Conservation (phyloP, 2,113 vertebrate species). For the Gorsachius goisagi region DNA sequence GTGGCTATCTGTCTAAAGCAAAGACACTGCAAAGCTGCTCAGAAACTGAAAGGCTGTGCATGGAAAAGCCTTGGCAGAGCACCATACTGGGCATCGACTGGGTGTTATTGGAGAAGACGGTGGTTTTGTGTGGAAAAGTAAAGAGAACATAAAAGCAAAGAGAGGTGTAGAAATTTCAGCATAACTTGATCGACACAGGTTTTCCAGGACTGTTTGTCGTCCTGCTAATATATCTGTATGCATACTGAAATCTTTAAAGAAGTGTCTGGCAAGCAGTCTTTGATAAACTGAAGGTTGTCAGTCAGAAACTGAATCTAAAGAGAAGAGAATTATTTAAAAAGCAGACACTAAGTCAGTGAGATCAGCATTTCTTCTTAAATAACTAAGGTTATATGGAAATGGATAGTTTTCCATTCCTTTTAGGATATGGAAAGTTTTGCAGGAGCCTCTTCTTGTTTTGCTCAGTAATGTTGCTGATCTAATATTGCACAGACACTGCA, state of each 20-base stretch:
- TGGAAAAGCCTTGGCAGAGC: background rate
- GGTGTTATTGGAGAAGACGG: background rate
- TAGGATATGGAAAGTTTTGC: background rate
- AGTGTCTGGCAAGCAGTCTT: background rate
- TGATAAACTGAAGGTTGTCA: background rate
- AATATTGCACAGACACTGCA: background rate
- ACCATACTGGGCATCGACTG: background rate
- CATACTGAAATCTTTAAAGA: background rate
- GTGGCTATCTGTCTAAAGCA: background rate
- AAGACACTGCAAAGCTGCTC: background rate
- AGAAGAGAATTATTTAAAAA: background rate
- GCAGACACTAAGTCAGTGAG: background rate
- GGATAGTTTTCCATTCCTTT: background rate
- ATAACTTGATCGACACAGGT: background rate
- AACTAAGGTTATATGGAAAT: background rate
- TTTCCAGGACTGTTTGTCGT: background rate
- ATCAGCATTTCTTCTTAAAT: background rate
- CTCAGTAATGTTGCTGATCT: background rate
- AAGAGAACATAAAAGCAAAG: background rate
- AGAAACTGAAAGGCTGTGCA: background rate
- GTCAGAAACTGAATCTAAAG: background rate
- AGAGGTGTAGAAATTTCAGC: background rate
- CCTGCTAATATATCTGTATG: background rate
- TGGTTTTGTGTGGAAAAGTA: background rate
- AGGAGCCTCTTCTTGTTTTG: background rate